phyloP scores from a whole-genome alignment of 2,888 invertebrate species.

The Ennomos erosarius region DNA sequence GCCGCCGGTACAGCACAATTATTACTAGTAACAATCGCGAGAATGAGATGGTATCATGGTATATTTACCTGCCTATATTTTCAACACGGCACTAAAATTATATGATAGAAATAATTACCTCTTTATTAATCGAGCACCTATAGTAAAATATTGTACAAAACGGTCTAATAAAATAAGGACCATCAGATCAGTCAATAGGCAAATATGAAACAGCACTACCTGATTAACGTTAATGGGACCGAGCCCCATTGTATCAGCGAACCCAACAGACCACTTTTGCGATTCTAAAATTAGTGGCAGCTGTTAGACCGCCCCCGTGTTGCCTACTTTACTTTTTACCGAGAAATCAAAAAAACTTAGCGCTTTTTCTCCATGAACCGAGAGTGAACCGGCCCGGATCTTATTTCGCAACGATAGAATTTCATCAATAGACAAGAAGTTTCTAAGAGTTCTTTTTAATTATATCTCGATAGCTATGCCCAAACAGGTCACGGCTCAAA shows the following conservation, averaged over 20 bases:
- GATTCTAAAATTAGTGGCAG: conserved; percentile 69
- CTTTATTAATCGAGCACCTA: too few relatives aligned
- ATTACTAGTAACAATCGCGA: too few relatives aligned
- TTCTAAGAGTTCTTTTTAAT: conserved; percentile 80
- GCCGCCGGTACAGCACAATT: too few relatives aligned
- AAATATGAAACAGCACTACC: conserved; percentile 36
- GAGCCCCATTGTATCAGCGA: conserved; percentile 49
- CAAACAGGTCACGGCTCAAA: conserved; percentile 63
- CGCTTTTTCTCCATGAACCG: conserved; percentile 58
- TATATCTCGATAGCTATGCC: conserved; percentile 59
- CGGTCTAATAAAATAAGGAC: not conserved
- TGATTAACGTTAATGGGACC: conserved; percentile 47
- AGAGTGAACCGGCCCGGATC: conserved; percentile 64
- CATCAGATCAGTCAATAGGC: not conserved
- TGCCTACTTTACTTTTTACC: conserved; percentile 65
- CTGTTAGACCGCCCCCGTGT: conserved; percentile 64
- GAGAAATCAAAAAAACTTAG: conserved; percentile 59
- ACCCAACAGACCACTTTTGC: conserved; percentile 57
- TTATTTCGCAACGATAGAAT: conserved; percentile 80
- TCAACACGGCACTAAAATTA: too few relatives aligned
- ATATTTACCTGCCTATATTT: too few relatives aligned
- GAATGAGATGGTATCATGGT: too few relatives aligned
- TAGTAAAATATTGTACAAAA: too few relatives aligned
- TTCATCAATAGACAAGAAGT: conserved; percentile 69
- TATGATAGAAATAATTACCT: too few relatives aligned